Conservation (phyloP, 2,113 vertebrate genomes). For the Heterotilapia buettikoferi region DNA sequence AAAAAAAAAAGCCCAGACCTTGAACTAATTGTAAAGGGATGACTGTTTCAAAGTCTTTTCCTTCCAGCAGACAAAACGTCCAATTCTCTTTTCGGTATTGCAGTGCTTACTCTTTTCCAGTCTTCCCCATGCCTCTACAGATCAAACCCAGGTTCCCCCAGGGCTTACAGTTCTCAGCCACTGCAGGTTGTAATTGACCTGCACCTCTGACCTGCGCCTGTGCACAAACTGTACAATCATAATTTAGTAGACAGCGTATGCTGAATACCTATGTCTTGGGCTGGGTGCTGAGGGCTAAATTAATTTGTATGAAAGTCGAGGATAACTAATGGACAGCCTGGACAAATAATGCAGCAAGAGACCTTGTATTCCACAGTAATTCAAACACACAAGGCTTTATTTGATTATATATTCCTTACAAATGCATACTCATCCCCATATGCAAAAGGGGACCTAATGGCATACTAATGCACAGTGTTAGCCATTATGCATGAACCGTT, state of each 20-base stretch:
- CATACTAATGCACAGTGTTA: constrained; percentile 51
- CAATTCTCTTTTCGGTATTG: neutral
- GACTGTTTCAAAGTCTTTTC: neutral
- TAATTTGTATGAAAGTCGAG: constrained; percentile 60
- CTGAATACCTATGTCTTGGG: constrained; percentile 12
- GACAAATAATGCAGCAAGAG: constrained; percentile 38
- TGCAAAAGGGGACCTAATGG: constrained; percentile 47
- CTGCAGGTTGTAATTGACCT: constrained; percentile 12
- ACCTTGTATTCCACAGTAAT: constrained; percentile 4
- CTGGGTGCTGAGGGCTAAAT: constrained; percentile 33
- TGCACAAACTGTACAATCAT: constrained; percentile 10
- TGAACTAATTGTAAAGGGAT: constrained; percentile 46
- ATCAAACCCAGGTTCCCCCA: constrained; percentile 1
- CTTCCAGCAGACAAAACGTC: neutral
- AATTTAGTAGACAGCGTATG: neutral
- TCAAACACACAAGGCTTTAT: constrained; percentile 29
- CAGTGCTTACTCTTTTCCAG: neutral
- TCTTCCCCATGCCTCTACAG: neutral
- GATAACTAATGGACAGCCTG: constrained; percentile 41
- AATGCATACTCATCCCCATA: constrained; percentile 27
- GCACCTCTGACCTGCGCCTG: constrained; percentile 24
- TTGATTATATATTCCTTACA: constrained; percentile 45
- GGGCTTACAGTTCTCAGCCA: neutral
- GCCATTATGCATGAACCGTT: constrained; percentile 46
- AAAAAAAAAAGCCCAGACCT: constrained; percentile 7